Evolutionary conservation across 1,140 invertebrate genomes (phyloP), one percentile per base, ranked within the genome.

Genomic region (Brachionus calyciflorus): DNA sequence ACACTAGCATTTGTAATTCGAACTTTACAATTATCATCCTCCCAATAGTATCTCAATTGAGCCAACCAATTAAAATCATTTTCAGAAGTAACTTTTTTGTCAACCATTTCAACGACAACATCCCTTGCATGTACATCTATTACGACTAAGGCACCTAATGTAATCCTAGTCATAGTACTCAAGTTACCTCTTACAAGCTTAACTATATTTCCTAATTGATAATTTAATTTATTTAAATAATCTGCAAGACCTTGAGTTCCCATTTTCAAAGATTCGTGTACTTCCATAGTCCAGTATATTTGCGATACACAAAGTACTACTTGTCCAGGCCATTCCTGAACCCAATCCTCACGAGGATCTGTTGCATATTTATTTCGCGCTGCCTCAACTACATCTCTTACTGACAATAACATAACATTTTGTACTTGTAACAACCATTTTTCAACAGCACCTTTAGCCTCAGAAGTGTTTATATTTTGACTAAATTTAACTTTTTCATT

Each of bases 401-500:
- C 79, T 12, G 84, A 86, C 49, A 80, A 70, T 53, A 85, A 77
- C 84, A 86, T 86, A 3, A 81, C 78, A 77, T 85, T 81, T 75
- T 86, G 82, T 14, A 86, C 84, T 78, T 86, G 83, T 19, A 86
- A 79, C 46, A 86, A 81, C 85, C 85, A 86, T 79, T 84, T 85
- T 78, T 86, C 85, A 7, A 86, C 85, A 10, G 84, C 81, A 3
- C 85, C 85, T 77, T 82, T 78, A 0, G 85, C 84, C 33, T 84
- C 84, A 1, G 81, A 81, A 9, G 85, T 86, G 2, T 83, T 83
- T 10, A 86, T 79, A 2, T 28, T 30, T 12, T 80, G 77, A 44
- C 76, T 79, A 48, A 85, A 78, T 53, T 82, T 76, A 0, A 86
- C 81, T 73, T 82, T 83, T 79, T 86, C 85, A 19, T 81, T 81